Percentiles rank a stretch among this genome's conserved stretches.
These are phyloP conservation scores for Aphidoletes aphidimyza DNA, from an alignment of 2,888 invertebrate species.

Conservation along the genomic window DNA sequence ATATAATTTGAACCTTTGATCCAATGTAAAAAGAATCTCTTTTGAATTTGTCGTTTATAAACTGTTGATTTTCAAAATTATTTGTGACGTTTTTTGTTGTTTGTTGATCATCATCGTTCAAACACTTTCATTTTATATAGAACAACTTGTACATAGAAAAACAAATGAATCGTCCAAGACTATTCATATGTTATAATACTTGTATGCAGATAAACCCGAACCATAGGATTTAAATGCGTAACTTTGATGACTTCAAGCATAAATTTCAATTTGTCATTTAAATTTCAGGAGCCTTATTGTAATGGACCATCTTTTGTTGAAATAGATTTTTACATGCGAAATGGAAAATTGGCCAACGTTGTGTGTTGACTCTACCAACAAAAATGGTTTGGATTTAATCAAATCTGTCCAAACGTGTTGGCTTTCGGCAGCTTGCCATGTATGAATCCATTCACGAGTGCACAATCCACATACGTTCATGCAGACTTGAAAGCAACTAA, in stretches of 20 bases:
- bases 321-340: constrained; percentile 87
- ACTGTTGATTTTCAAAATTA: too few relatives aligned
- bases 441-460: constrained; percentile 91
- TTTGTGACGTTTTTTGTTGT: too few relatives aligned
- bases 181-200: constrained; percentile 83
- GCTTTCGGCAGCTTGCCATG: constrained; percentile 80
- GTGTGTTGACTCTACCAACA: too few relatives aligned
- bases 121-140: too few relatives aligned
- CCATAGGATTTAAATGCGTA: too few relatives aligned
- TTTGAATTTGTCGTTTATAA: not conserved
- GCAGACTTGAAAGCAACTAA: constrained; percentile 97
- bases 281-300: constrained; percentile 81
- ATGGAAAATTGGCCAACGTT: constrained; percentile 76
- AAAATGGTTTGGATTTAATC: too few relatives aligned
- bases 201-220: too few relatives aligned
- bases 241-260: too few relatives aligned
- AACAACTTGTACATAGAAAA: too few relatives aligned
- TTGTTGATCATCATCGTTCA: too few relatives aligned
- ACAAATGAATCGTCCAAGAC: constrained; percentile 68
- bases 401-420: too few relatives aligned
- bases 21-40: not conserved
- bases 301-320: constrained; percentile 97
- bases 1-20: not conserved
- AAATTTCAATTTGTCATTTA: too few relatives aligned
- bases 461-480: constrained; percentile 92